Evolutionary conservation across 2,113 vertebrate genomes (phyloP).

Genomic region (Opisthocomus hoazin): DNA sequence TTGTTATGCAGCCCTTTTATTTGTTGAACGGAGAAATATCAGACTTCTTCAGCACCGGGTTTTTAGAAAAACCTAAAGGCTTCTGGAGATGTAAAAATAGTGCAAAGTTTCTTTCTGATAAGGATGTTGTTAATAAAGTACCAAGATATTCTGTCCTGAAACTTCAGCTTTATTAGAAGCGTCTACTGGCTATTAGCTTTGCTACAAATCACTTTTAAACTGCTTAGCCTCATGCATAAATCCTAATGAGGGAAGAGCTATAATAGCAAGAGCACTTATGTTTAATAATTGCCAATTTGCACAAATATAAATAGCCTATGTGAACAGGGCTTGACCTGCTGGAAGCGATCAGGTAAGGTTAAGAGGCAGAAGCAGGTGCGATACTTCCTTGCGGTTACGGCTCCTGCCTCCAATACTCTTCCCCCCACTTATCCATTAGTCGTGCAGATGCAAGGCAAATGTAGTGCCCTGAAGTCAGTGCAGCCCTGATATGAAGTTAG

Average conservation of each 20-base stretch:
- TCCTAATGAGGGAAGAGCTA: not conserved
- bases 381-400: not conserved
- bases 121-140: not conserved
- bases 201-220: not conserved
- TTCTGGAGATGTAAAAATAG: not conserved
- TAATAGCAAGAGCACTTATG: not conserved
- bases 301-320: not conserved
- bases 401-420: not conserved
- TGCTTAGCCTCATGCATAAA: not conserved
- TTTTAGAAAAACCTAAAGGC: not conserved
- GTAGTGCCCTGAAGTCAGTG: rapidly evolving
- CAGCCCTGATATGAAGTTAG: not conserved
- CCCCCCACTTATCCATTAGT: not conserved
- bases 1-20: not conserved
- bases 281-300: not conserved
- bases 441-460: not conserved
- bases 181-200: not conserved
- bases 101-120: not conserved
- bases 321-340: not conserved
- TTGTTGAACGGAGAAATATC: not conserved
- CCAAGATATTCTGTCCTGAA: not conserved
- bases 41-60: not conserved
- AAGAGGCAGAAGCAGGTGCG: not conserved
- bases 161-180: not conserved
- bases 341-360: not conserved